Base-by-base conservation (phyloP, 2,797 vertebrate species). In the Cephalopachus bancanus region DNA sequence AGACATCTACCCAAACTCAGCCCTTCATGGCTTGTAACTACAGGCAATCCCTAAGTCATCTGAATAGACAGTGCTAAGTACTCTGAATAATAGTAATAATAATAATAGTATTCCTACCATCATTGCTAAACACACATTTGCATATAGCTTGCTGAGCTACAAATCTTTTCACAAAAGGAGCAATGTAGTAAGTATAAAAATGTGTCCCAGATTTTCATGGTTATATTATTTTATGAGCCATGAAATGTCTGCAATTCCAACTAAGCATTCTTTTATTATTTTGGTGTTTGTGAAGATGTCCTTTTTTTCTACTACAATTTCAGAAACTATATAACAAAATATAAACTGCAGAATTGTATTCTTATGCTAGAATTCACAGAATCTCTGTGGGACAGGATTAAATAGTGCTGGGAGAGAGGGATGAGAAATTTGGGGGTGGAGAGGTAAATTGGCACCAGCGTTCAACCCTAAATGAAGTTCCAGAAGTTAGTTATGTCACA, bases 231-330 rank as follows among this genome's bases (percentile, higher is more conserved):
- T 89, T 83, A 81, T 79, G 49, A 96, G n/a, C 65, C 26, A 15
- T 84, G n/a, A 89, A 79, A 94, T 92, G 5, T 79, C 60, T 96
- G 33, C n/a, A 37, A 64, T 62, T 95, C 19, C 65, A 95, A 76
- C 12, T 37, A 51, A 53, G 16, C 12, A 24, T 87, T 69, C 81
- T 76, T 93, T 90, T 83, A 67, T 69, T 91, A 44, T 75, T 93
- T 95, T 92, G 76, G 19, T 89, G 10, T 74, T 51, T 80, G 33
- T 65, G 59, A 87, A 37, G 74, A 44, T 76, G 15, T 60, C 80
- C 11, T 7, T 0, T 0, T 51, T 17, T 94, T 93, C 69, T 44
- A 19, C 30, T 78, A 7, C 62, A 62, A 62, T 83, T 94, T 93
- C 59, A 92, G 71, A 95, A 83, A 91, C 44, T 69, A 44, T 8